phyloP scores from a whole-genome alignment of 2,797 vertebrate genomes.

The Pipistrellus pipistrellus region DNA sequence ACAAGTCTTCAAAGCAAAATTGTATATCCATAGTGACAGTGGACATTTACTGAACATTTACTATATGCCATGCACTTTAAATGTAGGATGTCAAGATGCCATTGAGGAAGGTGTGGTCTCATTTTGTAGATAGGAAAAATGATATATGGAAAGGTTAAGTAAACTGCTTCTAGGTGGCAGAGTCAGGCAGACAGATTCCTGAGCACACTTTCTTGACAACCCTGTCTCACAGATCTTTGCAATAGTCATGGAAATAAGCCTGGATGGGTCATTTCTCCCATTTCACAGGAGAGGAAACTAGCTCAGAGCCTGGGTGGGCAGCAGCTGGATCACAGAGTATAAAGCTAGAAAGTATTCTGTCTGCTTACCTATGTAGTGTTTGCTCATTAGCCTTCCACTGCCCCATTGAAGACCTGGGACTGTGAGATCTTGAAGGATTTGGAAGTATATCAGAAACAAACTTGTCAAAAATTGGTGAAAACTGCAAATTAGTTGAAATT shows the following conservation, averaged over 20 bases:
- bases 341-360: background rate
- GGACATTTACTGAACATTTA: background rate
- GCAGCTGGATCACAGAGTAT: background rate
- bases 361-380: background rate
- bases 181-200: constrained; percentile 5
- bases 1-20: background rate
- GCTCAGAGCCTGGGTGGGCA: background rate
- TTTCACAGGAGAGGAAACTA: constrained; percentile 36
- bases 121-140: constrained; percentile 32
- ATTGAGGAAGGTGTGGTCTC: background rate
- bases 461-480: constrained; percentile 36
- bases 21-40: background rate
- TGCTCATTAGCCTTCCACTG: background rate
- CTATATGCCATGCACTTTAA: background rate
- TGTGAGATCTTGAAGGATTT: background rate
- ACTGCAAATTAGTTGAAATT: constrained; percentile 33
- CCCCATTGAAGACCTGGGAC: background rate
- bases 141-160: background rate
- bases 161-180: background rate
- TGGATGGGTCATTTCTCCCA: background rate
- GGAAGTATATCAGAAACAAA: constrained; percentile 8
- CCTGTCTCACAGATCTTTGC: background rate
- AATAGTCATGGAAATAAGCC: background rate
- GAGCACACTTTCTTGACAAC: constrained; percentile 8
- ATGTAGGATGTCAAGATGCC: background rate